A percentile compares a stretch with the other conserved stretches of the same genome.
Evolutionary conservation across 1,140 invertebrate genomes (phyloP).

Genomic region (Brachionus calyciflorus): DNA sequence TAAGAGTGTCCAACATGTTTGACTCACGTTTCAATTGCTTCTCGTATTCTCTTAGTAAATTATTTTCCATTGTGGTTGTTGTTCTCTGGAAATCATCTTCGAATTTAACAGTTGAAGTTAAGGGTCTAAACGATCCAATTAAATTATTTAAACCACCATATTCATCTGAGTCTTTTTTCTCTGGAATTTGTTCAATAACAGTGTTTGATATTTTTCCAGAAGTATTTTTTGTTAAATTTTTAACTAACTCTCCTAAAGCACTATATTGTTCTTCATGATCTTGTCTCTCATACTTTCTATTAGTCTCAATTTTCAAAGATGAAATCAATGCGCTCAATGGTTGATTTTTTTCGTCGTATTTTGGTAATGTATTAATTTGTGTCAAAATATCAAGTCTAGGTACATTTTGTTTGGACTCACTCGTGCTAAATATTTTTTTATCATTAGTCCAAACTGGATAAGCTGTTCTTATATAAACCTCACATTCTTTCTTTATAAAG

Average conservation of each 20-base stretch:
- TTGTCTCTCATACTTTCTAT: no score
- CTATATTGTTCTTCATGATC: background rate
- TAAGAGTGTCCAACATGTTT: background rate
- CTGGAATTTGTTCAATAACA: background rate
- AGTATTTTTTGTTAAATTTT: background rate
- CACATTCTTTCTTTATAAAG: constrained; percentile 27
- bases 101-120: background rate
- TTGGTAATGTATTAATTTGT: background rate
- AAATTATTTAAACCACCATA: background rate
- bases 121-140: background rate
- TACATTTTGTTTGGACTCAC: background rate
- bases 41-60: constrained; percentile 19
- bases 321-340: background rate
- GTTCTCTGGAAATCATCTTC: background rate
- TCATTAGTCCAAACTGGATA: constrained; percentile 31
- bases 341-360: background rate
- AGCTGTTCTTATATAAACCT: constrained; percentile 7
- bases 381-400: background rate
- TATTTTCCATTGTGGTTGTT: background rate
- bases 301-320: background rate
- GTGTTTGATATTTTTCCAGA: background rate
- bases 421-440: constrained; percentile 15
- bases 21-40: background rate
- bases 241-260: background rate
- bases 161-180: background rate